A percentile compares a stretch with the other conserved stretches of the same genome.
Conservation (phyloP, 37 sponge, comb jelly and placozoan species). For the Ianthella basta region DNA sequence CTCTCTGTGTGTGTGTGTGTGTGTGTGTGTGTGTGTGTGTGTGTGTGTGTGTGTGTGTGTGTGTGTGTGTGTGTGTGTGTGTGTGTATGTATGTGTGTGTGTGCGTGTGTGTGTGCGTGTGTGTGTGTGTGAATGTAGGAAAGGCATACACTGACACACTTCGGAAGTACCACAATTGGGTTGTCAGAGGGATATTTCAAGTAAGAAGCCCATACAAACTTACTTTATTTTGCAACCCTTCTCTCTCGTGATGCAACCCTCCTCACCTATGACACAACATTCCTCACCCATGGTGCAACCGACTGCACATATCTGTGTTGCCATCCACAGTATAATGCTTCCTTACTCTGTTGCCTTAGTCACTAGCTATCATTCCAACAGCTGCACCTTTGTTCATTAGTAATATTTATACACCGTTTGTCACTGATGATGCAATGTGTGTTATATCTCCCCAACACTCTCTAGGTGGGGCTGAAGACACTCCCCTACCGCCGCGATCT, state of each 20-base stretch:
- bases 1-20: too few species aligned
- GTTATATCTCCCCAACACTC: background rate
- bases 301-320: background rate
- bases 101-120: constrained; percentile 13
- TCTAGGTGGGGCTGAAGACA: constrained; percentile 74
- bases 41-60: too few species aligned
- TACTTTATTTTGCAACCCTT: background rate
- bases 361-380: background rate
- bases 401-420: too few species aligned
- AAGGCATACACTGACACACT: constrained; percentile 75
- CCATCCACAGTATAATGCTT: background rate
- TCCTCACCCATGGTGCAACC: background rate
- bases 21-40: too few species aligned
- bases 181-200: constrained; percentile 82
- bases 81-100: constrained; percentile 19
- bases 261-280: background rate
- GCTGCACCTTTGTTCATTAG: background rate
- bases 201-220: constrained; percentile 41
- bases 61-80: background rate
- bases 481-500: constrained; percentile 74
- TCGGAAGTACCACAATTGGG: constrained; percentile 71
- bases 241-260: background rate
- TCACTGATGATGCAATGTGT: background rate
- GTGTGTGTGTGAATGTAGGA: constrained; percentile 30
- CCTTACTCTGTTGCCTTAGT: background rate